Conservation (phyloP, 2,113 vertebrate species). For the Diadophis punctatus region DNA sequence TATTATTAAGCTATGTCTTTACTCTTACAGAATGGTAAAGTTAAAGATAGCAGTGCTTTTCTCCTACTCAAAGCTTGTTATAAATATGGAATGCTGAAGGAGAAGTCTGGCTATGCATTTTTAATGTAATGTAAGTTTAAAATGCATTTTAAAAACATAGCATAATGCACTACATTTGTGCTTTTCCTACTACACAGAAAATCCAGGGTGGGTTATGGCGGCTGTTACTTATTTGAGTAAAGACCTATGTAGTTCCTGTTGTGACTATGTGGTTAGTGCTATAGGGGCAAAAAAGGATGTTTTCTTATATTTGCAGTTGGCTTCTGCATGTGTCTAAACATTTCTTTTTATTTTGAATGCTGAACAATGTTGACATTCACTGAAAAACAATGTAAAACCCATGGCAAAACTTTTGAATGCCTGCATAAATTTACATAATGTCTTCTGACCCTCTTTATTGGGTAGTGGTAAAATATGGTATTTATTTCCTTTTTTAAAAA, state of each 20-base stretch:
- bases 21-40: not conserved
- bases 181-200: not conserved
- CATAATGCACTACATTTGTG: not conserved
- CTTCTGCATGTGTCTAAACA: not conserved
- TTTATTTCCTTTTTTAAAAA: not conserved
- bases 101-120: not conserved
- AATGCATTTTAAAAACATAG: slow-evolving; percentile 9
- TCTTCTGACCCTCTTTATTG: slow-evolving; percentile 10
- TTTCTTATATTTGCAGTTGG: slow-evolving; percentile 13
- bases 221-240: slow-evolving; percentile 16
- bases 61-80: not conserved
- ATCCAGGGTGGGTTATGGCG: slow-evolving; percentile 1
- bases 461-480: not conserved
- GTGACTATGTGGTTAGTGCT: slow-evolving; percentile 29
- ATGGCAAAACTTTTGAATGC: not conserved
- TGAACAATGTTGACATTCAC: slow-evolving; percentile 26
- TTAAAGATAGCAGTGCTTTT: not conserved
- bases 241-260: slow-evolving; percentile 20
- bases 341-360: slow-evolving; percentile 16
- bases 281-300: slow-evolving; percentile 29
- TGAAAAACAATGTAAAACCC: not conserved
- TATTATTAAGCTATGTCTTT: not conserved
- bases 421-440: slow-evolving; percentile 20
- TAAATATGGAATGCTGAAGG: not conserved
- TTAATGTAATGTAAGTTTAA: not conserved